Conservation (phyloP, 2,113 vertebrate species). For the Bos taurus region ARS-UCD2.0 NC_037328.1:60201001-60201500, state of each 20-base stretch:
- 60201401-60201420: not conserved
- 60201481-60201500: conserved; percentile 19
- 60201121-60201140: not conserved
- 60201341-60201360: not conserved
- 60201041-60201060: not conserved
- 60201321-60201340: not conserved
- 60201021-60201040: conserved; percentile 13
- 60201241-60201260: not conserved
- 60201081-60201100: not conserved
- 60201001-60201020: not conserved
- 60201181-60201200: not conserved
- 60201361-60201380: not conserved
- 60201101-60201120: not conserved
- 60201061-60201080: not conserved
- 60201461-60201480: not conserved
- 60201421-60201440: not conserved
- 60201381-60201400: not conserved
- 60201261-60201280: not conserved
- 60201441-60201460: not conserved
- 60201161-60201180: not conserved
- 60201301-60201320: not conserved
- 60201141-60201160: not conserved
- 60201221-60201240: not conserved
- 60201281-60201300: conserved; percentile 10
- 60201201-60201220: not conserved